Percentiles rank a stretch among this genome's conserved stretches.
Evolutionary conservation across 2,888 invertebrate species (phyloP).

Genomic region (Pollenia griseotomentosa): DNA sequence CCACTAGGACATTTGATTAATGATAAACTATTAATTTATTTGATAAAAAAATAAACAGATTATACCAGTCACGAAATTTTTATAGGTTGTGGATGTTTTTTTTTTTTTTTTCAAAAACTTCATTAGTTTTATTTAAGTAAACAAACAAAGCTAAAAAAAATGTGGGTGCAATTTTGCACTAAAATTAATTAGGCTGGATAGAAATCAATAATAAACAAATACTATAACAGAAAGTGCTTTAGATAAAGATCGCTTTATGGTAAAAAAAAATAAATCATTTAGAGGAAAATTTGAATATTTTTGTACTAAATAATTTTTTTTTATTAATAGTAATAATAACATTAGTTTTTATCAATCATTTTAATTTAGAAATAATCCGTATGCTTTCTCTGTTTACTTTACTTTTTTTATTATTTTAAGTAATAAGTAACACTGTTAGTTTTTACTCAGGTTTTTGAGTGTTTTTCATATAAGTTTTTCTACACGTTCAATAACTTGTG

Average conservation of each 20-base stretch:
- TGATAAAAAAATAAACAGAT: constrained; percentile 14
- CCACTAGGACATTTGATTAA: constrained; percentile 29
- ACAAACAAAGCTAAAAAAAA: constrained; percentile 11
- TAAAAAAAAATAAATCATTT: background rate
- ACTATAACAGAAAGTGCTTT: background rate
- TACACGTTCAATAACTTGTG: too few relatives aligned
- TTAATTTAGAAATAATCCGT: too few relatives aligned
- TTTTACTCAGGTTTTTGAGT: too few relatives aligned
- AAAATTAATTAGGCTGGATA: background rate
- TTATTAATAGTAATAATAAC: too few relatives aligned
- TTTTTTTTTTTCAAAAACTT: background rate
- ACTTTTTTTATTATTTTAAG: too few relatives aligned
- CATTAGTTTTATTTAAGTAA: background rate
- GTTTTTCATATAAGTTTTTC: too few relatives aligned
- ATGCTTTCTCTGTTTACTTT: too few relatives aligned
- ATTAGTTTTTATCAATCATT: too few relatives aligned
- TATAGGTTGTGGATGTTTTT: too few relatives aligned
- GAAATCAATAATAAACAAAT: constrained; percentile 3
- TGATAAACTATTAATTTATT: constrained; percentile 37
- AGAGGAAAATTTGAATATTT: too few relatives aligned
- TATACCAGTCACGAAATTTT: background rate
- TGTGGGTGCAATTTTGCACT: constrained; percentile 2
- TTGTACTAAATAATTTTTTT: too few relatives aligned
- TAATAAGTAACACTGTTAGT: too few relatives aligned
- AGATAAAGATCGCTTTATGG: background rate